These are phyloP conservation scores for Psilopsiagon aymara DNA, from an alignment of 2,113 vertebrate genomes.

Conservation along the genomic window DNA sequence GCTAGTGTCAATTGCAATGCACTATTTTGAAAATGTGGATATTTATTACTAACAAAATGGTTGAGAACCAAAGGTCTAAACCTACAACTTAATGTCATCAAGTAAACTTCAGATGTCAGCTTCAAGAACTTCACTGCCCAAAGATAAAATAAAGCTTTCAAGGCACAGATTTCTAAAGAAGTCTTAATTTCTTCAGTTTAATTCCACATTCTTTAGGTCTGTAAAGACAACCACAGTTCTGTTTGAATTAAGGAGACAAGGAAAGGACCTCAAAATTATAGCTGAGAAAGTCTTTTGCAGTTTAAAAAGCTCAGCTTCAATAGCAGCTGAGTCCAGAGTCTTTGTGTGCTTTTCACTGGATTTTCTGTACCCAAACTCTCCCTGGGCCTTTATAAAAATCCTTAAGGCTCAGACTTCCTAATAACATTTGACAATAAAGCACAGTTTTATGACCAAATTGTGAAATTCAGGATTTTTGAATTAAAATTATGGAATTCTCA, in stretches of 20 bases:
- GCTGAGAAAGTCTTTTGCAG: neutral
- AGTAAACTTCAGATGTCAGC: neutral
- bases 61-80: neutral
- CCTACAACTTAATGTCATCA: rapidly evolving
- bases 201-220: neutral
- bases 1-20: neutral
- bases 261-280: neutral
- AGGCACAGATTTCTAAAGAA: neutral
- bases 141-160: neutral
- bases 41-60: neutral
- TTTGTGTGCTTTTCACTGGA: neutral
- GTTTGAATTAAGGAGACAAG: neutral
- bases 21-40: neutral
- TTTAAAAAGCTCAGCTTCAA: neutral
- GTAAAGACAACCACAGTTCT: neutral
- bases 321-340: neutral
- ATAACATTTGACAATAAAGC: neutral
- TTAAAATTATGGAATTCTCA: slow-evolving; percentile 22
- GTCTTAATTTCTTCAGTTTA: neutral
- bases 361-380: neutral
- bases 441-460: neutral
- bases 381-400: neutral
- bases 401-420: neutral
- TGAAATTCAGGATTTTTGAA: neutral
- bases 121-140: neutral